Percentiles rank a stretch among this genome's conserved stretches.
Conservation (phyloP, 64 coral and sea anemone species). For the Dendronephthya gigantea region DNA sequence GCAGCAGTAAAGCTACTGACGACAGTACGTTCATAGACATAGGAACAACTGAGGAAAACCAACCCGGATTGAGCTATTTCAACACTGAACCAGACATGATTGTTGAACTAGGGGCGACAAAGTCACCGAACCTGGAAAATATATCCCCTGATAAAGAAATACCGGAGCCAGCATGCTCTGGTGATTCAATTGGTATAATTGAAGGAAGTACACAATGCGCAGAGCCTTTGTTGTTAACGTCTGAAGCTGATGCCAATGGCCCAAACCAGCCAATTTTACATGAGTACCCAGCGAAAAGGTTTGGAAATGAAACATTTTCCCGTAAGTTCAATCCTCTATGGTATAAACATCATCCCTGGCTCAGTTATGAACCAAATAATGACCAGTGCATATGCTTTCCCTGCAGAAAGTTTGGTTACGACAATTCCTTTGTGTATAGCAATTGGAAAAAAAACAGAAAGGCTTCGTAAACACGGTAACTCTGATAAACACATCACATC, state of each 20-base stretch:
- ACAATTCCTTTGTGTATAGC: constrained; percentile 12
- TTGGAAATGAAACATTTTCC: constrained; percentile 14
- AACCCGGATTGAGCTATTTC: too few species aligned
- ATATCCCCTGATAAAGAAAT: too few species aligned
- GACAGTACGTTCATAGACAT: too few species aligned
- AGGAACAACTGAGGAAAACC: too few species aligned
- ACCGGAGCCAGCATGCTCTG: too few species aligned
- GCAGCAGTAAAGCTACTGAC: too few species aligned
- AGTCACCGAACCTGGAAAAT: too few species aligned
- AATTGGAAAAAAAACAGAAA: constrained; percentile 7
- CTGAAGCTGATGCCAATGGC: not conserved
- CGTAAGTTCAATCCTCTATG: constrained; percentile 22
- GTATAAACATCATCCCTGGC: constrained; percentile 29
- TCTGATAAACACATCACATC: not conserved
- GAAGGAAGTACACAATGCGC: not conserved
- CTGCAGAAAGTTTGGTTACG: not conserved
- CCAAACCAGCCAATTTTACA: constrained; percentile 19
- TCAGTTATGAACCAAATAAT: constrained; percentile 7
- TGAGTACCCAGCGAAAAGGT: constrained; percentile 15
- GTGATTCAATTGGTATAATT: too few species aligned
- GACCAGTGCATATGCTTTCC: not conserved
- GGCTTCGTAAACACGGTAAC: not conserved
- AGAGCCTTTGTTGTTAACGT: constrained; percentile 7
- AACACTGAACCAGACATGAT: too few species aligned
- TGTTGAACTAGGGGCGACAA: too few species aligned